Conservation (phyloP, 2,888 invertebrate species). For the Synergus gifuensis region DNA sequence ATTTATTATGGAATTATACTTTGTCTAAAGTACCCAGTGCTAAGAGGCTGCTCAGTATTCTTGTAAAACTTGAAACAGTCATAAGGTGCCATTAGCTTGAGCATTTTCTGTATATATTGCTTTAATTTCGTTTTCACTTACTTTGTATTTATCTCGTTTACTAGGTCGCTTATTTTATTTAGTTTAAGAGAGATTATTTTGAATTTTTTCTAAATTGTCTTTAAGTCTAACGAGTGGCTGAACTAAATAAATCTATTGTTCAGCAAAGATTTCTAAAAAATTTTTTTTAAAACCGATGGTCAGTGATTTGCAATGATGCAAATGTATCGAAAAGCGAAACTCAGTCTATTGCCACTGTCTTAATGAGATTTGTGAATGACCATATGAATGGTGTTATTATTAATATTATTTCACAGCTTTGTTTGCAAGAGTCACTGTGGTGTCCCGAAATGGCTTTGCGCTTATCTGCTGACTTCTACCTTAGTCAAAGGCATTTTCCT, state of each 20-base stretch:
- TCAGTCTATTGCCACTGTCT: constrained; percentile 18
- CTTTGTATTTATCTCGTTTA: background rate
- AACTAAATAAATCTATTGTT: constrained; percentile 5
- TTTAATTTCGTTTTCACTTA: background rate
- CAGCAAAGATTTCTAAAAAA: constrained; percentile 2
- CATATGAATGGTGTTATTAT: constrained; percentile 27
- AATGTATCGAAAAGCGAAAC: constrained; percentile 20
- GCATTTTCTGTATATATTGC: constrained; percentile 12
- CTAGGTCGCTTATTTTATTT: background rate
- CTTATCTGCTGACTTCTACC: constrained; percentile 51
- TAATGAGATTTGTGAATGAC: constrained; percentile 13
- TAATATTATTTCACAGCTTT: constrained; percentile 34
- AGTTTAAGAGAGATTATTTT: background rate
- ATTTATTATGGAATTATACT: constrained; percentile 13
- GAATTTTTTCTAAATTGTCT: background rate
- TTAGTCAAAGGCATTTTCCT: constrained; percentile 83
- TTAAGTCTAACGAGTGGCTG: background rate
- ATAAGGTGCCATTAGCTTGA: constrained; percentile 24
- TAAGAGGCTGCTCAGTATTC: constrained; percentile 17
- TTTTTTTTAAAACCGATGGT: constrained; percentile 16
- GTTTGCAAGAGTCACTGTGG: constrained; percentile 35
- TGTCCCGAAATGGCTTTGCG: constrained; percentile 30
- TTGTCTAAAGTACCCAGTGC: constrained; percentile 17
- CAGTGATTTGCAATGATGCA: constrained; percentile 16
- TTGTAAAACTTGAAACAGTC: constrained; percentile 23